Evolutionary conservation across 2,113 vertebrate genomes (phyloP).

Genomic region (Epinephelus cyanopodus): DNA sequence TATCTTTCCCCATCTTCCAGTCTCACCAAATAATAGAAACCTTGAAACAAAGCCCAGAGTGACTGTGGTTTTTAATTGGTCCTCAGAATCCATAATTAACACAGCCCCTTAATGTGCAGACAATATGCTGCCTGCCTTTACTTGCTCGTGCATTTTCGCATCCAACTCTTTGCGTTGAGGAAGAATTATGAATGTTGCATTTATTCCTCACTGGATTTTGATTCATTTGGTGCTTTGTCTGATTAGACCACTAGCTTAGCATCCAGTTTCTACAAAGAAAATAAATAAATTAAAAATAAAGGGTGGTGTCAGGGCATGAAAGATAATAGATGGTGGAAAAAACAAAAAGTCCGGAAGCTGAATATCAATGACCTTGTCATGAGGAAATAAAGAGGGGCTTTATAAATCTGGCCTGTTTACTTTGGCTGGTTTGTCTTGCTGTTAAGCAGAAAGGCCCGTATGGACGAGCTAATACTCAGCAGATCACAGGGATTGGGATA

Average conservation of each 20-base stretch:
- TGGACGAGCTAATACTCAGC: conserved; percentile 56
- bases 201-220: conserved; percentile 18
- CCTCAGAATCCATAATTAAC: conserved; percentile 81
- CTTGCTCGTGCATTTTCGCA: conserved; percentile 65
- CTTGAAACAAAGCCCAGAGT: conserved; percentile 77
- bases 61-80: conserved; percentile 80
- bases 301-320: conserved; percentile 1
- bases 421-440: conserved; percentile 39
- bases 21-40: conserved; percentile 80
- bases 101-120: conserved; percentile 57
- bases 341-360: conserved; percentile 24
- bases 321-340: background rate
- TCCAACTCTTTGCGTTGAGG: conserved; percentile 38
- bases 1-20: conserved; percentile 75
- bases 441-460: conserved; percentile 30
- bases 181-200: conserved; percentile 59
- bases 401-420: conserved; percentile 47
- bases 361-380: conserved; percentile 23
- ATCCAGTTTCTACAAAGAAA: conserved; percentile 17
- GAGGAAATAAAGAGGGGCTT: conserved; percentile 4
- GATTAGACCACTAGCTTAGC: conserved; percentile 33
- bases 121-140: conserved; percentile 66
- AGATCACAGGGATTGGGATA: conserved; percentile 72
- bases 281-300: conserved; percentile 29
- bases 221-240: conserved; percentile 38